Evolutionary conservation across 92 coral and sea anemone genomes (phyloP).

Genomic region (Phymanthus crucifer): DNA sequence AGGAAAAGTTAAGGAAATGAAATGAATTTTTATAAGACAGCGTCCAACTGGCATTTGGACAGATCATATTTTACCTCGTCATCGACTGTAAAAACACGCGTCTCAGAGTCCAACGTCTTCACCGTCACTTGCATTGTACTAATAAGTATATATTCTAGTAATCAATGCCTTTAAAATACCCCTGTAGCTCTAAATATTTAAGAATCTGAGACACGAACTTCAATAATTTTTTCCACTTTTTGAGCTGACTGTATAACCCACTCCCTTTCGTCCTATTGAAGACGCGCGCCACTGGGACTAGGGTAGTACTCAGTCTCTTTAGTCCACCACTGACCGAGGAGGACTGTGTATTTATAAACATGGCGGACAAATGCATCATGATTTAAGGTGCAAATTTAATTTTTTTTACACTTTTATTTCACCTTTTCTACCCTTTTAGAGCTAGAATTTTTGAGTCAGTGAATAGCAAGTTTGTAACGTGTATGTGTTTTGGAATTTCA

Average conservation of each 20-base stretch:
- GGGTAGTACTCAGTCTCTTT: background rate
- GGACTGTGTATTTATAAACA: conserved; percentile 34
- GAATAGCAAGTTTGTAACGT: background rate
- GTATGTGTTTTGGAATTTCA: background rate
- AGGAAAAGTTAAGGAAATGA: background rate
- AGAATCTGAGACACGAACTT: background rate
- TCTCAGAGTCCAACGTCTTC: conserved; percentile 96
- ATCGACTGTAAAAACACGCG: conserved; percentile 78
- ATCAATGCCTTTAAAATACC: background rate
- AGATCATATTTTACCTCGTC: conserved; percentile 61
- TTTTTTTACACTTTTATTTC: background rate
- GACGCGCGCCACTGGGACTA: conserved; percentile 3
- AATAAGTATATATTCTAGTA: background rate
- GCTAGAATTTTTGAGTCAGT: background rate
- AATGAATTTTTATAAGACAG: background rate
- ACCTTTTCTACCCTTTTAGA: background rate
- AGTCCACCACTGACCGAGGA: background rate
- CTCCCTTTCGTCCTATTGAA: background rate
- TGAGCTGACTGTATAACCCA: conserved; percentile 4
- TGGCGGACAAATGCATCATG: conserved; percentile 24
- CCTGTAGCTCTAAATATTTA: background rate
- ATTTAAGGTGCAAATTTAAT: background rate
- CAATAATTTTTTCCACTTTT: background rate
- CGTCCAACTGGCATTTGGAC: background rate
- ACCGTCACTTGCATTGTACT: conserved; percentile 88